phyloP scores from a whole-genome alignment of 2,888 invertebrate genomes.

The Pegoplata infirma region DNA sequence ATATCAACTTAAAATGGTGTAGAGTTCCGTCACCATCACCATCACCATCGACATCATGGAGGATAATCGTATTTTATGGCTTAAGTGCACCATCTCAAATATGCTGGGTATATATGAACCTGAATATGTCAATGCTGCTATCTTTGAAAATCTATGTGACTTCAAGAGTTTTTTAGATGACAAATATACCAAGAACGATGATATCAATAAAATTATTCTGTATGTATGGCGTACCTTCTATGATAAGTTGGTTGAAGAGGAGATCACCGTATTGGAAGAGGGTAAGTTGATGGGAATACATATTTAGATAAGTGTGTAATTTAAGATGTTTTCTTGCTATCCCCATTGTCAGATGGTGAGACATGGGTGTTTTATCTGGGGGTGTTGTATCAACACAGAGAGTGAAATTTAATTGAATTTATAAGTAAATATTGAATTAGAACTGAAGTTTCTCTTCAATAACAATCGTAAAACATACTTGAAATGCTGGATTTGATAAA shows the following conservation, averaged over 20 bases:
- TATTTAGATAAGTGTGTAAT: slow-evolving; percentile 41
- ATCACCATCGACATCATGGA: slow-evolving; percentile 55
- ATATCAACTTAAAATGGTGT: too few relatives aligned
- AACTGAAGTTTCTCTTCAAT: slow-evolving; percentile 34
- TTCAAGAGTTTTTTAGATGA: slow-evolving; percentile 80
- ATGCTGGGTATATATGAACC: slow-evolving; percentile 75
- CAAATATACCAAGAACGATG: slow-evolving; percentile 78
- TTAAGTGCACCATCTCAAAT: slow-evolving; percentile 81
- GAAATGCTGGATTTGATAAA: slow-evolving; percentile 41
- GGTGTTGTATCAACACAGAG: neutral
- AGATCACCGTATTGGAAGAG: slow-evolving; percentile 85
- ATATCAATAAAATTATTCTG: slow-evolving; percentile 81
- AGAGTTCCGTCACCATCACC: slow-evolving; percentile 1
- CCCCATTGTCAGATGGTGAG: neutral
- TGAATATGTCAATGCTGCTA: slow-evolving; percentile 70
- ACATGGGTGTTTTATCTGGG: neutral
- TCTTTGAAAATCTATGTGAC: slow-evolving; percentile 79
- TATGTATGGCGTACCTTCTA: slow-evolving; percentile 85
- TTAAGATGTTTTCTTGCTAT: slow-evolving; percentile 50
- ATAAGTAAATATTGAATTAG: slow-evolving; percentile 60
- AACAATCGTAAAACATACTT: slow-evolving; percentile 37
- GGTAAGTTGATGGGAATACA: slow-evolving; percentile 79
- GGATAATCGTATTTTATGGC: slow-evolving; percentile 84
- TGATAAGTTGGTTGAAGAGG: slow-evolving; percentile 86
- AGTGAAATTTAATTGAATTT: slow-evolving; percentile 58